Conservation (phyloP, 2,113 vertebrate genomes). For the Chlamydotis undulata region DNA sequence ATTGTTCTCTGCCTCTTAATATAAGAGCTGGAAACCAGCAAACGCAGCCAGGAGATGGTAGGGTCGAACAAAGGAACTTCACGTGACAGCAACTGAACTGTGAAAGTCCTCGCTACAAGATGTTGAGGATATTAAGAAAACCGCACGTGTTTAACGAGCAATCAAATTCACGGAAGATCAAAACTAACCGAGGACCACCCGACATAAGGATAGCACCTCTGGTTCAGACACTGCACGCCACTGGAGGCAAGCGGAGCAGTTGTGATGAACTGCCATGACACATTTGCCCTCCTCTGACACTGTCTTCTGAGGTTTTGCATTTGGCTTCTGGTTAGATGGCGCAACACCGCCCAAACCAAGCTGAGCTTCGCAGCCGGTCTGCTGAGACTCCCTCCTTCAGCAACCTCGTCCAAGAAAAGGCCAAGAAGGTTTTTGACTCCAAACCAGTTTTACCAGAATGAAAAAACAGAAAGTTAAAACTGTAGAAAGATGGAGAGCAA, state of each 20-base stretch:
- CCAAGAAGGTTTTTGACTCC: background rate
- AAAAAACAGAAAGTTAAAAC: background rate
- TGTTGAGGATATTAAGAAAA: background rate
- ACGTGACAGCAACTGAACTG: background rate
- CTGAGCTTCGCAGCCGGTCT: background rate
- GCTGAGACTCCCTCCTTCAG: background rate
- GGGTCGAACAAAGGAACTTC: background rate
- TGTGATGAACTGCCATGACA: background rate
- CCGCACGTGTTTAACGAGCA: background rate
- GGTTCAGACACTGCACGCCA: background rate
- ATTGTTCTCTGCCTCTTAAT: background rate
- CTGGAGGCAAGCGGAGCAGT: background rate
- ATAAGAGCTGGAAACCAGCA: background rate
- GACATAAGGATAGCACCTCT: background rate
- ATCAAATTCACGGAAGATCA: background rate
- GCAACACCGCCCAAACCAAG: background rate
- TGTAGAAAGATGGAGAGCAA: background rate
- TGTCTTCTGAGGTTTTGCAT: too few species aligned
- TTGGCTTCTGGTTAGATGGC: background rate
- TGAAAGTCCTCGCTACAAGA: background rate
- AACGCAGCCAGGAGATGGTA: background rate
- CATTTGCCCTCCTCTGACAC: background rate
- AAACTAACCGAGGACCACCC: background rate
- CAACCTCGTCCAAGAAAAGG: fast-evolving
- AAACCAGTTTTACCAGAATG: background rate